Evolutionary conservation across 2,888 invertebrate genomes (phyloP).

Genomic region (Ceraclea dissimilis): DNA sequence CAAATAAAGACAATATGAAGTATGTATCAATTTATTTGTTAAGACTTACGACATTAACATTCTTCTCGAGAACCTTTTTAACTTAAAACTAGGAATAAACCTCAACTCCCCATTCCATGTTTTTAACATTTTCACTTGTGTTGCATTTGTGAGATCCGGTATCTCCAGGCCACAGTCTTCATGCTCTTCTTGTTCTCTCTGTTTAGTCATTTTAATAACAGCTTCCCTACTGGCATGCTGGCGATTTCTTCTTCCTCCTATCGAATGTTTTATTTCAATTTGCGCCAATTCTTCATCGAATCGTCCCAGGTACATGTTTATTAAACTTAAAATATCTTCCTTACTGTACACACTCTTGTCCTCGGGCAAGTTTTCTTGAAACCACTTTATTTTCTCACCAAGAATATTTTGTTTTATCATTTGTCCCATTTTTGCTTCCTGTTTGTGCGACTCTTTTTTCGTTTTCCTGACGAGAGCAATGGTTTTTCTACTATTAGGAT

Average conservation of each 20-base stretch:
- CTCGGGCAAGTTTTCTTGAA: slow-evolving; percentile 58
- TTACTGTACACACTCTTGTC: slow-evolving; percentile 48
- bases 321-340: slow-evolving; percentile 51
- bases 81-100: slow-evolving; percentile 58
- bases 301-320: slow-evolving; percentile 49
- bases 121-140: slow-evolving; percentile 52
- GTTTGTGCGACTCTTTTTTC: slow-evolving; percentile 54
- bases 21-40: too few relatives aligned
- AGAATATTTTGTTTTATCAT: slow-evolving; percentile 65
- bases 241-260: slow-evolving; percentile 63
- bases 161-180: slow-evolving; percentile 73
- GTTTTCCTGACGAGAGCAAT: slow-evolving; percentile 63
- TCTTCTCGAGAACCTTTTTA: slow-evolving; percentile 44
- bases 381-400: slow-evolving; percentile 75
- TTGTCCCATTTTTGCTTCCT: slow-evolving; percentile 55
- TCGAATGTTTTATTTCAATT: slow-evolving; percentile 69
- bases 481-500: slow-evolving; percentile 82
- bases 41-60: not conserved
- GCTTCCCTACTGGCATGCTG: slow-evolving; percentile 78
- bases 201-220: slow-evolving; percentile 66
- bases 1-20: too few relatives aligned
- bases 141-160: slow-evolving; percentile 56
- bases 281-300: slow-evolving; percentile 75
- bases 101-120: slow-evolving; percentile 63
- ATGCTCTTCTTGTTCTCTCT: slow-evolving; percentile 68